Conservation (phyloP, 2,797 vertebrate genomes). For the Rhincodon typus region DNA sequence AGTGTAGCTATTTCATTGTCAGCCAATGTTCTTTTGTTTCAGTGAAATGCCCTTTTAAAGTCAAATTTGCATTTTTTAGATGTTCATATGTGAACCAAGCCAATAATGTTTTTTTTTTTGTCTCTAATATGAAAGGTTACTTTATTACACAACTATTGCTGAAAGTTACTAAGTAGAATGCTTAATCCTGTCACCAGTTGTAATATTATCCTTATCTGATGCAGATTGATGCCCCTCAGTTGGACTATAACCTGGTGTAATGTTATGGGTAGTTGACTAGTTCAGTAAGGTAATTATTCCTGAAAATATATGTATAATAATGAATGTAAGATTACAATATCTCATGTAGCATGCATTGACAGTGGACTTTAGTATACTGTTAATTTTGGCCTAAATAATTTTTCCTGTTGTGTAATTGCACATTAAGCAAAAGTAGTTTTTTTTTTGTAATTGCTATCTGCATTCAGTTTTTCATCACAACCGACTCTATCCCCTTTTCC, state of each 20-base stretch:
- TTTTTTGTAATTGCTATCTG: background rate
- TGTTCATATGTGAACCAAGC: too few species aligned
- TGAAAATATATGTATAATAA: background rate
- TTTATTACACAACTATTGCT: too few species aligned
- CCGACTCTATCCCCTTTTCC: background rate
- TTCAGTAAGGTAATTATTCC: background rate
- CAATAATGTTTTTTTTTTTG: too few species aligned
- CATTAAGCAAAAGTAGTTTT: background rate
- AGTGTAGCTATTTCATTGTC: too few species aligned
- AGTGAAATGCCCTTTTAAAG: too few species aligned
- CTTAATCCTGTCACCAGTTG: background rate
- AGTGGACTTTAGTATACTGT: background rate
- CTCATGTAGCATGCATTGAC: background rate
- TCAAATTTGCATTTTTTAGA: too few species aligned
- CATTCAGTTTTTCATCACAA: background rate
- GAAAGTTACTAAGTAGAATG: too few species aligned
- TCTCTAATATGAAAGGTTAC: too few species aligned
- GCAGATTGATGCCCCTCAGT: background rate
- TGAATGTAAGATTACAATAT: background rate
- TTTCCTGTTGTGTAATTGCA: background rate
- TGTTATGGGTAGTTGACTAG: background rate
- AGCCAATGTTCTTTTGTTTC: too few species aligned
- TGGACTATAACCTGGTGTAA: too few species aligned
- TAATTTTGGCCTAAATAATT: background rate
- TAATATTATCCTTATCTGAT: background rate